Base-by-base conservation (phyloP, 2,888 invertebrate species). In the Trachelus iudaicus region DNA sequence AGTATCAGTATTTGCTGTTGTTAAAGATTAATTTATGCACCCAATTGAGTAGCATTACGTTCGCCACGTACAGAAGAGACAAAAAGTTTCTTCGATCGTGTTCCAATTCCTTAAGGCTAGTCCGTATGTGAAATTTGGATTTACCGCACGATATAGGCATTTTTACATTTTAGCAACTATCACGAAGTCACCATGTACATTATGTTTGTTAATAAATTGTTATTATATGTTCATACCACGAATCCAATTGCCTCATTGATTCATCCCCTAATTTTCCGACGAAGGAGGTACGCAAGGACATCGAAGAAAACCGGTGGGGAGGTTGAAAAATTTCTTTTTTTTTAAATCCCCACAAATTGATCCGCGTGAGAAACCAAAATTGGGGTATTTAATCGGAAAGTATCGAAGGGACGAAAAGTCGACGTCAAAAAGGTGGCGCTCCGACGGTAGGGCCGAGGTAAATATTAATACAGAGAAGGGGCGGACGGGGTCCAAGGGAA, bases 161-260 rank as follows among this genome's bases (percentile, higher is more conserved):
- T 69, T 69, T 13, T 9, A 69, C 13, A 69, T 69, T 33, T 40
- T 40, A 40, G 40, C 40, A 40, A 40, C 40, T 4, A 71, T 15
- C 6, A 40, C 40, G 40, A 40, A 79, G 73, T 35, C 34, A 76
- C 73, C 76, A 76, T 85, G 81, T 83, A 83, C 78, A 83, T 81
- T 83, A 82, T 83, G 84, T 85, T 85, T 84, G 81, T 87, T 86
- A 83, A 83, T 83, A 83, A 85, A 87, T 84, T 85, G 84, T 87
- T 87, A 85, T 84, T 83, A 80, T 84, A 80, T 83, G 83, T 83
- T 83, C 78, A 81, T 80, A 83, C 79, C 77, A 81, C 77, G 79
- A 84, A 81, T 33, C 4, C 15, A 15, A 40, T 40, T 40, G 40
- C 0, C 40, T 40, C 6, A 40, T 15, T 40, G 40, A 40, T 40